Conservation (phyloP, 1,140 invertebrate species). For the Zaprionus tsacasi region DNA sequence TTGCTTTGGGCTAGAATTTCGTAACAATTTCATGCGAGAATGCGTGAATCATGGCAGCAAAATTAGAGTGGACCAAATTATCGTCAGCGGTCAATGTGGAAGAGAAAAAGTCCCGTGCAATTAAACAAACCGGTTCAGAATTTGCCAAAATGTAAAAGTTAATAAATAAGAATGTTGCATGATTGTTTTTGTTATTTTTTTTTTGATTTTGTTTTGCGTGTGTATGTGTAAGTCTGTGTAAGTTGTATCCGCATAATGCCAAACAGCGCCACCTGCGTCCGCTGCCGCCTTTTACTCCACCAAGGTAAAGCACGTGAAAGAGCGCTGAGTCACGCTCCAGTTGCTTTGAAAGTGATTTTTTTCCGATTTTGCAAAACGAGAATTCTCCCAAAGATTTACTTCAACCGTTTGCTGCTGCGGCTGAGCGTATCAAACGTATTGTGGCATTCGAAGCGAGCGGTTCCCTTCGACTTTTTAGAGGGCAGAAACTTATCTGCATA, state of each 20-base stretch:
- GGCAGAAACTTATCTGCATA: constrained; percentile 51
- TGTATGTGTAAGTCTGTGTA: background rate
- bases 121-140: constrained; percentile 41
- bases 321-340: constrained; percentile 71
- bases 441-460: constrained; percentile 50
- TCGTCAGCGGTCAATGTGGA: background rate
- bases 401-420: constrained; percentile 38
- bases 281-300: constrained; percentile 70
- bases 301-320: constrained; percentile 76
- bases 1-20: constrained; percentile 36
- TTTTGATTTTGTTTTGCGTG: background rate
- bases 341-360: constrained; percentile 64
- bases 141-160: constrained; percentile 37
- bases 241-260: constrained; percentile 36
- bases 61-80: constrained; percentile 37
- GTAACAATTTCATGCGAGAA: constrained; percentile 28
- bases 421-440: constrained; percentile 50
- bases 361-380: constrained; percentile 17
- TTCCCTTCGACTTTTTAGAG: constrained; percentile 2
- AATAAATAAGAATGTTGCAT: constrained; percentile 11
- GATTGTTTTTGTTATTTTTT: too few species aligned
- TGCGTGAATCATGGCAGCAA: constrained; percentile 22
- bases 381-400: constrained; percentile 43
- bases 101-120: constrained; percentile 13
- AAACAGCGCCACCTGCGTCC: constrained; percentile 49